Evolutionary conservation across 2,888 invertebrate species (phyloP), one percentile per base, ranked within the genome.

Genomic region (Actias luna): DNA sequence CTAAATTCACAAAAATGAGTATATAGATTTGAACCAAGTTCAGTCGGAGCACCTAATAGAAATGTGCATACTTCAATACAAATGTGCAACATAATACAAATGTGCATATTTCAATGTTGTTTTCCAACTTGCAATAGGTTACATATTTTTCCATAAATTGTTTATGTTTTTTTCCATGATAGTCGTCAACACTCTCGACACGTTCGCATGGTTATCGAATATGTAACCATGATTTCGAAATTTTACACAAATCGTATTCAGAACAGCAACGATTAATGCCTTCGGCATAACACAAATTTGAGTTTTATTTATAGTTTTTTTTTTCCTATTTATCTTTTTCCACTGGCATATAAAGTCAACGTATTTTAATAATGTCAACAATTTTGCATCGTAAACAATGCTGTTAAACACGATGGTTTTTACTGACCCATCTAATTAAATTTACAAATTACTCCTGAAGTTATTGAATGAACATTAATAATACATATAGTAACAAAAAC

Each of bases 381-480:
- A 50, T 25, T 25, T 29, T 27, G 16, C 29, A 55, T 25, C 25
- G 10, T 16, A 29, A n/a, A 29, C 7, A 55, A n/a, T 55, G 18
- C 8, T 55, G 16, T 55, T n/a, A n/a, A 29, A 55, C 55, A 29
- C 7, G 55, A 29, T 29, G 2, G 16, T 29, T 29, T 55, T 16
- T 16, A 55, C 7, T 5, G 29, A 29, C 27, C 29, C 27, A 29
- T 55, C 16, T 55, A 55, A 55, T 29, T 27, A n/a, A 27, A 55
- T 55, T 55, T 55, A 29, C n/a, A 55, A 55, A 55, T 55, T 29
- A 16, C 2, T 29, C 16, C 29, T 55, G 29, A 29, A 29, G 55
- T 29, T 55, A 55, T 55, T 55, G 29, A 55, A 55, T 29, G n/a
- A 29, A n/a, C 29, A 55, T 55, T 55, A 55, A 29, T 29, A 29